These are phyloP conservation scores for Hirtodrosophila histrioides DNA, from an alignment of 2,888 invertebrate genomes.

Conservation along the genomic window DNA sequence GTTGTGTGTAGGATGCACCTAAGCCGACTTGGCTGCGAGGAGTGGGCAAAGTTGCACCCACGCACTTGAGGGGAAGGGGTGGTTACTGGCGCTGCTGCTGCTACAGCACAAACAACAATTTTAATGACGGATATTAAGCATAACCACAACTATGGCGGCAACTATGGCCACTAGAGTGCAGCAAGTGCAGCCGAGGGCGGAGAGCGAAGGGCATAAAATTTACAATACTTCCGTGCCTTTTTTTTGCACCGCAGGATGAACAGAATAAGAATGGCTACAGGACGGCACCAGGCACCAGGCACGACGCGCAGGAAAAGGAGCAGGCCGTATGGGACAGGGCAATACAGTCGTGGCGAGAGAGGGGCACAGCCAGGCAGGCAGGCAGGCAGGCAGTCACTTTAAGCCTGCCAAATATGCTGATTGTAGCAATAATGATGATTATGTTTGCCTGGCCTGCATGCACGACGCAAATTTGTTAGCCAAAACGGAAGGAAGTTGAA, in stretches of 20 bases:
- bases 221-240: slow-evolving; percentile 62
- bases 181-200: slow-evolving; percentile 16
- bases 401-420: slow-evolving; percentile 76
- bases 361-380: neutral
- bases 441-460: slow-evolving; percentile 75
- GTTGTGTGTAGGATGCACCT: slow-evolving; percentile 44
- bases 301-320: slow-evolving; percentile 1
- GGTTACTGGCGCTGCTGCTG: neutral
- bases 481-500: slow-evolving; percentile 75
- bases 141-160: slow-evolving; percentile 62
- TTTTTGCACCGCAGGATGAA: slow-evolving; percentile 44
- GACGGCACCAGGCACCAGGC: slow-evolving; percentile 6
- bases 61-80: slow-evolving; percentile 38
- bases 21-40: slow-evolving; percentile 30
- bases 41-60: slow-evolving; percentile 39
- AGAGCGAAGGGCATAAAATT: slow-evolving; percentile 48
- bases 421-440: slow-evolving; percentile 77
- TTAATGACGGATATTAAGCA: slow-evolving; percentile 78
- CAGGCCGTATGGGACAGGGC: neutral
- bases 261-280: slow-evolving; percentile 31
- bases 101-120: slow-evolving; percentile 62
- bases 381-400: slow-evolving; percentile 15
- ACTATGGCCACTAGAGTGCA: slow-evolving; percentile 26
- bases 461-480: slow-evolving; percentile 78
- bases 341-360: neutral